These are phyloP conservation scores for Iguana delicatissima DNA, from an alignment of 2,797 vertebrate genomes.

Conservation along the genomic window DNA sequence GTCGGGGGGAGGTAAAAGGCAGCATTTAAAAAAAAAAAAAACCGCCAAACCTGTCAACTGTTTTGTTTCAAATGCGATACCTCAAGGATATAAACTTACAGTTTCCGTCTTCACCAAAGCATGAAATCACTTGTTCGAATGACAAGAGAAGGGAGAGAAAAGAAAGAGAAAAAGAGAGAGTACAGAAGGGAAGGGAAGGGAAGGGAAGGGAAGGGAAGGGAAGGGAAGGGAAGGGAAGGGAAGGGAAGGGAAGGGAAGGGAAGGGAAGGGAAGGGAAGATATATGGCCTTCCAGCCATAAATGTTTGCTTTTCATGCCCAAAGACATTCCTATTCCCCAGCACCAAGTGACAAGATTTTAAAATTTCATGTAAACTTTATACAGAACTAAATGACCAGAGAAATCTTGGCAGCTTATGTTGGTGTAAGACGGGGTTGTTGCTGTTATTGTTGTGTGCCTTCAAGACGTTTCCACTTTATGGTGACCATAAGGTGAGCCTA, in stretches of 20 bases:
- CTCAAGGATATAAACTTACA: conserved; percentile 48
- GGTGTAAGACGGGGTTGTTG: no score
- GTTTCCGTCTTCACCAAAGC: conserved; percentile 55
- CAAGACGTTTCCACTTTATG: no score
- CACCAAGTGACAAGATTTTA: neutral
- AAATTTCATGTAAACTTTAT: neutral
- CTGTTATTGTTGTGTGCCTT: no score
- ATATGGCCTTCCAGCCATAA: neutral
- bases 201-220: neutral
- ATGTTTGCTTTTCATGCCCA: neutral
- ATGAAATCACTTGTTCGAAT: conserved; percentile 48
- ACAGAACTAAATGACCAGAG: neutral
- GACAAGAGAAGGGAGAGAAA: conserved; percentile 2
- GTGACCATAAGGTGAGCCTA: no score
- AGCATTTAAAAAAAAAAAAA: conserved; percentile 73
- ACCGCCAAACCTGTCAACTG: conserved; percentile 66
- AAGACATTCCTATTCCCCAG: neutral
- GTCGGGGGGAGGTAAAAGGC: conserved; percentile 21
- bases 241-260: neutral
- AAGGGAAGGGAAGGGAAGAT: neutral
- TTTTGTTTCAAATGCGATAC: conserved; percentile 71
- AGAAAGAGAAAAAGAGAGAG: neutral
- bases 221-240: neutral
- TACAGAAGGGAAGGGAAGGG: neutral
- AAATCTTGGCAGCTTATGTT: no score